These are phyloP conservation scores for Baccha elongata DNA, from an alignment of 2,888 invertebrate species.

Conservation along the genomic window DNA sequence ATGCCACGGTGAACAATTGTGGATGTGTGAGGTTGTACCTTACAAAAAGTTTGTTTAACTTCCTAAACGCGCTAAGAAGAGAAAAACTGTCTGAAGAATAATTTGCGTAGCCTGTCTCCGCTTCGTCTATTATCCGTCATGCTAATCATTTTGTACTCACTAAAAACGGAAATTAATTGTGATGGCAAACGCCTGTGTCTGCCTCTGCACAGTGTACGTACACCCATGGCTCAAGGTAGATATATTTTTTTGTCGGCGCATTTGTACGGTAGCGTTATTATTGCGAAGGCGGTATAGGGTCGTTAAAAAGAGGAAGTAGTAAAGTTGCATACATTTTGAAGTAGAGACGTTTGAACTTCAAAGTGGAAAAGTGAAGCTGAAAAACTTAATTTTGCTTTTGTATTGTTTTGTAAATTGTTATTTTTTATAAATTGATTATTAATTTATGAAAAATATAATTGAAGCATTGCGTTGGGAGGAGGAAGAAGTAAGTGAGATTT, in stretches of 20 bases:
- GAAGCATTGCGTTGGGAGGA: too few species aligned
- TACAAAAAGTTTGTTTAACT: constrained; percentile 77
- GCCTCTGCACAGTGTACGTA: too few species aligned
- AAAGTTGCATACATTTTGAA: neutral
- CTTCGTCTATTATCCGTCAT: constrained; percentile 61
- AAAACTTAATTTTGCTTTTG: too few species aligned
- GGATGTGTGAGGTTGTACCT: constrained; percentile 76
- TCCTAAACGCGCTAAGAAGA: constrained; percentile 49
- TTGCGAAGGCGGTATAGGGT: neutral
- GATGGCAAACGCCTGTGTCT: constrained; percentile 58
- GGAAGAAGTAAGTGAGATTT: too few species aligned
- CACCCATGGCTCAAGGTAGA: constrained; percentile 9
- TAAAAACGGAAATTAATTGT: constrained; percentile 70
- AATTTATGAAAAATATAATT: too few species aligned
- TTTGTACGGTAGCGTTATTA: constrained; percentile 8
- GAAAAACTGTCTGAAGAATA: constrained; percentile 36
- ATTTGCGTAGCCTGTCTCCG: constrained; percentile 44
- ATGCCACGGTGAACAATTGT: constrained; percentile 77
- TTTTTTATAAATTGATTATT: too few species aligned
- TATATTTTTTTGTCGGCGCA: constrained; percentile 33
- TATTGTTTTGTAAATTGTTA: too few species aligned
- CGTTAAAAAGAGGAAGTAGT: neutral
- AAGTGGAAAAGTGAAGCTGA: neutral
- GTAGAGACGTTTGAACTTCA: neutral
- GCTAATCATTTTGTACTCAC: constrained; percentile 69